Conservation (phyloP, 2,113 vertebrate genomes). For the Elephantulus edwardii region DNA sequence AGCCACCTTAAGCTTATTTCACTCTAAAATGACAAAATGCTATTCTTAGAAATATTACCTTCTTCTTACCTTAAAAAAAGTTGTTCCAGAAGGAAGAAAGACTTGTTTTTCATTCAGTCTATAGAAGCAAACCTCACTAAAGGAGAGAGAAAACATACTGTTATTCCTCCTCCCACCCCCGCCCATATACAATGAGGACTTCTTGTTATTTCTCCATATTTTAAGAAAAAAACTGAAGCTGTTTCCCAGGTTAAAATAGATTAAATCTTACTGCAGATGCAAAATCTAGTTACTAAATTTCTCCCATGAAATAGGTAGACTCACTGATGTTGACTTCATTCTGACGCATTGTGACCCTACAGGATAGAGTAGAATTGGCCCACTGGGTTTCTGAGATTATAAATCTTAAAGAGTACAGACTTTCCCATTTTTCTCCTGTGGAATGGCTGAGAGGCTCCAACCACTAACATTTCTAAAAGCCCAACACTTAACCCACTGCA, state of each 20-base stretch:
- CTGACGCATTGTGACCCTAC: too few species aligned
- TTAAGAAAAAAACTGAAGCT: background rate
- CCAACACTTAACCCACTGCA: too few species aligned
- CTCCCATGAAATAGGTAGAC: background rate
- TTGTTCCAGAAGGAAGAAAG: background rate
- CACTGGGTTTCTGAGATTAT: too few species aligned
- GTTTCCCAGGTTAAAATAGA: background rate
- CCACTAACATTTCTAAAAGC: too few species aligned
- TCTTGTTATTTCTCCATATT: conserved; percentile 34
- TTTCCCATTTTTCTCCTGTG: too few species aligned
- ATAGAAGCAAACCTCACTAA: background rate
- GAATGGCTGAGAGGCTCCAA: too few species aligned
- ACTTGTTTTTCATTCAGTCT: background rate
- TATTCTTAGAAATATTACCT: conserved; percentile 1
- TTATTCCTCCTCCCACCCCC: too few species aligned
- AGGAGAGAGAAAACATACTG: background rate
- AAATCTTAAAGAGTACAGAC: too few species aligned
- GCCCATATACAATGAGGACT: background rate
- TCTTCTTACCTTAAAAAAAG: background rate
- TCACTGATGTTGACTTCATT: too few species aligned
- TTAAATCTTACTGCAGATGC: background rate
- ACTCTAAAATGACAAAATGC: conserved; percentile 18
- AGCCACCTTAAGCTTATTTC: conserved; percentile 5
- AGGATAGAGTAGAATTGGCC: too few species aligned
- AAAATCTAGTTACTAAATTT: background rate